Evolutionary conservation across 2,113 vertebrate species (phyloP), one percentile per base, ranked within the genome.

Genomic region (Gymnobelideus leadbeateri): DNA sequence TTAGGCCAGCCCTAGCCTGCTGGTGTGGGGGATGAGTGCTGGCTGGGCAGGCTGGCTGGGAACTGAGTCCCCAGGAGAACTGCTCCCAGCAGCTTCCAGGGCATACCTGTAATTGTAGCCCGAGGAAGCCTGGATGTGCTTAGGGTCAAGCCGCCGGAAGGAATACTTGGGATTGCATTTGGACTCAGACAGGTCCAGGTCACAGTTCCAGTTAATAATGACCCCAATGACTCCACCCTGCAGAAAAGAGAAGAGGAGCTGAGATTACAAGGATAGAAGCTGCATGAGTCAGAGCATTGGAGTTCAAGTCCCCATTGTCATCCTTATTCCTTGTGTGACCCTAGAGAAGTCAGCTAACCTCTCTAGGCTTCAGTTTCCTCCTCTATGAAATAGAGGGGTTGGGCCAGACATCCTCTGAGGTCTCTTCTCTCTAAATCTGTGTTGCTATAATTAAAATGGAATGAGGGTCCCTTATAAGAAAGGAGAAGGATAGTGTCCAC

Each of bases 191-290:
- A 99, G 92, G 96, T 99, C 99, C 93, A 99, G 98, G 97, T 99
- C 98, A 97, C 99, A 99, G 54, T 99, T 98, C 99, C 98, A 99
- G 98, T 98, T 99, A 92, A 99, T 99, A 94, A 99, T 99, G 93
- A 99, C 98, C 0, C 99, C 99, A 0, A 99, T 99, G 89, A 99
- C 98, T 2, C 99, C 99, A 43, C 99, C 99, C 99, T 99, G 97
- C 94, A 92, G 91, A 89, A 46, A 61, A n/a, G 26, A 49, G 28
- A 51, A 51, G 51, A 49, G 31, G 28, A 16, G 26, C 68, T 43
- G n/a, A 43, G 68, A 84, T 84, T 84, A 21, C 68, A 84, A 84
- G 16, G 68, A 43, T 84, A 43, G 19, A 5, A 43, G 16, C 5
- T 2, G n/a, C 16, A 43, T 43, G 3, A 77, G 5, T n/a, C 37